Evolutionary conservation across 2,113 vertebrate genomes (phyloP).

Genomic region (Opisthocomus hoazin): DNA sequence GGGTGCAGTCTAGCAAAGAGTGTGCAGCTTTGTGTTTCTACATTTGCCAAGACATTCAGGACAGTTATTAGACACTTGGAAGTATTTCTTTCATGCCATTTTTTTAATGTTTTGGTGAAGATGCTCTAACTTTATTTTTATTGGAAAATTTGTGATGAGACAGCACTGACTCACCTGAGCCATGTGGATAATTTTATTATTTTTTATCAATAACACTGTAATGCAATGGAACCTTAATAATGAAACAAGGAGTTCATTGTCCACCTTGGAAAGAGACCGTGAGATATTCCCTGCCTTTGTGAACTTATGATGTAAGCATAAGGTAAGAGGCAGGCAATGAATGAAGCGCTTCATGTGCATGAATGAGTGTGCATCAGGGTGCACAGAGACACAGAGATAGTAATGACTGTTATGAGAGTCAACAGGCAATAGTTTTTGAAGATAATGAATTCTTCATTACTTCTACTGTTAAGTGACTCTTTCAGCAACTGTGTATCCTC

Average conservation of each 20-base stretch:
- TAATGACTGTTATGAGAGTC: neutral
- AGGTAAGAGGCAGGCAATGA: neutral
- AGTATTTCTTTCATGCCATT: neutral
- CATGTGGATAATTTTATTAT: conserved; percentile 19
- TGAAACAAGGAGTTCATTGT: neutral
- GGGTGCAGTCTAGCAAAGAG: neutral
- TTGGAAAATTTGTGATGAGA: conserved; percentile 38
- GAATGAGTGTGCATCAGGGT: neutral
- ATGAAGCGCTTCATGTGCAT: neutral
- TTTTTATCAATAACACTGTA: conserved; percentile 6
- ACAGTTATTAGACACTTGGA: neutral
- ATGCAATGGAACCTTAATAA: neutral
- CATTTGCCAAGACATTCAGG: neutral
- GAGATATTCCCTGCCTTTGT: neutral
- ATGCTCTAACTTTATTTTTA: conserved; percentile 31
- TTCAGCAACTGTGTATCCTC: neutral
- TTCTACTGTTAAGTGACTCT: neutral
- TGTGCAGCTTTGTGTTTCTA: neutral
- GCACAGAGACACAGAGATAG: neutral
- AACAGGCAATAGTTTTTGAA: neutral
- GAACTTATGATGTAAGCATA: neutral
- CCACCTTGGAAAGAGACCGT: neutral
- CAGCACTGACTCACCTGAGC: conserved; percentile 25
- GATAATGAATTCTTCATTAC: neutral
- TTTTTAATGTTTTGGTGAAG: conserved; percentile 9